Conservation (phyloP, 2,888 invertebrate species). For the Drosophila mayaguana region DNA sequence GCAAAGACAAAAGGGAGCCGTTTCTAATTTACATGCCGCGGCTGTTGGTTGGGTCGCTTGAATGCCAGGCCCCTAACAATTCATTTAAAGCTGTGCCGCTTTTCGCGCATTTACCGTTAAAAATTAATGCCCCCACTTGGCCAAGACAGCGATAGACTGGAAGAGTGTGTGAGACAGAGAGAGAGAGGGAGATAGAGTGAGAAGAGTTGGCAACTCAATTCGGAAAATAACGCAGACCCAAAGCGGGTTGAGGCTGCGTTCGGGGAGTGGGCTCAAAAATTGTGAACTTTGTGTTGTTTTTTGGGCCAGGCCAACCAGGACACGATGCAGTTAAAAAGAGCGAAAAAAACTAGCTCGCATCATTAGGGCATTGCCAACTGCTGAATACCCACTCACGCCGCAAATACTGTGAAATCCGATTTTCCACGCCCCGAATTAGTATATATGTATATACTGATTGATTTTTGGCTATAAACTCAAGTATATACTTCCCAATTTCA, state of each 20-base stretch:
- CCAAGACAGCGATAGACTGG: not conserved
- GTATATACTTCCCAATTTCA: no score
- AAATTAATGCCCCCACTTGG: conserved; percentile 80
- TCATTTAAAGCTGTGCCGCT: conserved; percentile 70
- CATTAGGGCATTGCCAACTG: no score
- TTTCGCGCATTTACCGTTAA: conserved; percentile 82
- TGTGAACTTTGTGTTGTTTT: conserved; percentile 17
- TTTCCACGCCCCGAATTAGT: no score
- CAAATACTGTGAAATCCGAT: no score
- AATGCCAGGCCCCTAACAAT: conserved; percentile 57
- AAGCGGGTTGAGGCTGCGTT: conserved; percentile 23
- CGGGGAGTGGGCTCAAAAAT: conserved; percentile 12
- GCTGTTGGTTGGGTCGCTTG: conserved; percentile 25
- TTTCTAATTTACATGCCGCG: conserved; percentile 78
- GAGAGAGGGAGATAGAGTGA: not conserved
- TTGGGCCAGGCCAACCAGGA: conserved; percentile 13
- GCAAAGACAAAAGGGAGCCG: conserved; percentile 60
- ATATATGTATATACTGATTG: no score
- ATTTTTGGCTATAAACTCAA: no score
- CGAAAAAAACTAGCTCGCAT: not conserved
- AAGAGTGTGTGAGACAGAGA: not conserved
- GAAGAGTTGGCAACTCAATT: conserved; percentile 73
- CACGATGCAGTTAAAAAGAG: conserved; percentile 40
- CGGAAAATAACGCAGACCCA: conserved; percentile 66
- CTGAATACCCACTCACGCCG: no score